Evolutionary conservation across 1,140 invertebrate genomes (phyloP), one percentile per base, ranked within the genome.

Genomic region (Anthonomus grandis): DNA sequence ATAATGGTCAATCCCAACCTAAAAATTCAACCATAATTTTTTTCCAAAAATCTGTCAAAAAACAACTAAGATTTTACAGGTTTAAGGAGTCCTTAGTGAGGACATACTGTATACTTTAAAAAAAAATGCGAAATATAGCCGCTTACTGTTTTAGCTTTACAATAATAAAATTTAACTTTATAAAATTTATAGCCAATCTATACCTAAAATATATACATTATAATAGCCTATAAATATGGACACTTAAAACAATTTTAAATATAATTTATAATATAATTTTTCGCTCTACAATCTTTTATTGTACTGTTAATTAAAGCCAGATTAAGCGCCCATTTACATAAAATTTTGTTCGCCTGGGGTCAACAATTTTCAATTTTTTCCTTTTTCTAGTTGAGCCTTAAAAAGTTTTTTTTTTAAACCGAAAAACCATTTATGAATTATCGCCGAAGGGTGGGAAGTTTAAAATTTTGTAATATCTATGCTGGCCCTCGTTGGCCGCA

Each of bases 401-500:
- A 52, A 24, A 70, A 68, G 69, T 70, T n/a, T n/a, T n/a, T 70
- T 34, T 34, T 13, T 12, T 21, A 63, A 69, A 68, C 60, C 70
- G 53, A 71, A 72, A 72, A 57, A 61, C 59, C 19, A 55, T 67
- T 69, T 68, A 60, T 70, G 69, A 65, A 65, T 44, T 62, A 64
- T 58, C 59, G 71, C 71, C 71, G 71, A 73, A 73, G 69, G 62
- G 66, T 73, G 71, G 57, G 59, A 73, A 62, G 63, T 70, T 70
- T 53, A 48, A 66, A 57, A 49, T 49, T 66, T 73, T 70, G 65
- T 51, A 53, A 25, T 70, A 73, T 73, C 69, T 59, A 70, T 70
- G 63, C 68, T n/a, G 56, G 55, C 66, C 55, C 58, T 41, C 25
- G 22, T 23, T 58, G 66, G 69, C 60, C 59, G 63, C 64, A 73